Percentiles rank a stretch among this genome's conserved stretches.
phyloP scores from a whole-genome alignment of 2,888 invertebrate genomes.

The Leptarthrus brevirostris region DNA sequence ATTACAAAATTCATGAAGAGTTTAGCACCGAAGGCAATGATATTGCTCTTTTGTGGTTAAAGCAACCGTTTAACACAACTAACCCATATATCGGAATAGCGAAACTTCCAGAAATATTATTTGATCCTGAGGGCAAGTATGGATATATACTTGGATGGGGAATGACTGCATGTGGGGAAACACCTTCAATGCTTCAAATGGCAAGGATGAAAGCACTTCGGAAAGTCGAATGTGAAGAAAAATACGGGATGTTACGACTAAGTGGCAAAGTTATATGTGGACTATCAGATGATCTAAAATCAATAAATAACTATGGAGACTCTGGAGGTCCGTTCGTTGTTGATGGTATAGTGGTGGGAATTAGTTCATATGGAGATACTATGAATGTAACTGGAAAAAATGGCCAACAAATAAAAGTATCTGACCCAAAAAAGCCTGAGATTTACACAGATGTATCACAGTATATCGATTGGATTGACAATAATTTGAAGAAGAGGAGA shows the following conservation, averaged over 20 bases:
- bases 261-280: background rate
- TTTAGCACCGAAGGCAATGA: background rate
- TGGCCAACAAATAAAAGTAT: background rate
- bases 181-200: background rate
- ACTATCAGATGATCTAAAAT: background rate
- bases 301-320: background rate
- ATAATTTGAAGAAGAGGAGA: background rate
- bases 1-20: background rate
- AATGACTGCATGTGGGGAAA: background rate
- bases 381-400: background rate
- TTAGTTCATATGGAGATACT: background rate
- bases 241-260: background rate
- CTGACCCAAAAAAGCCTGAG: background rate
- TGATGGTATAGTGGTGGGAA: constrained; percentile 1
- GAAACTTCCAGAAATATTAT: background rate
- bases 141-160: background rate
- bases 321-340: constrained; percentile 21
- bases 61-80: background rate
- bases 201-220: background rate
- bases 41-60: background rate
- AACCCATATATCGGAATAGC: background rate
- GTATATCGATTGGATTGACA: constrained; percentile 14
- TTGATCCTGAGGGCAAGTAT: background rate
- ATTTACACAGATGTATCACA: constrained; percentile 5
- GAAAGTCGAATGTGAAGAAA: background rate